Evolutionary conservation across 1,140 invertebrate genomes (phyloP), one percentile per base, ranked within the genome.

Genomic region (Drosophila orosa): DNA sequence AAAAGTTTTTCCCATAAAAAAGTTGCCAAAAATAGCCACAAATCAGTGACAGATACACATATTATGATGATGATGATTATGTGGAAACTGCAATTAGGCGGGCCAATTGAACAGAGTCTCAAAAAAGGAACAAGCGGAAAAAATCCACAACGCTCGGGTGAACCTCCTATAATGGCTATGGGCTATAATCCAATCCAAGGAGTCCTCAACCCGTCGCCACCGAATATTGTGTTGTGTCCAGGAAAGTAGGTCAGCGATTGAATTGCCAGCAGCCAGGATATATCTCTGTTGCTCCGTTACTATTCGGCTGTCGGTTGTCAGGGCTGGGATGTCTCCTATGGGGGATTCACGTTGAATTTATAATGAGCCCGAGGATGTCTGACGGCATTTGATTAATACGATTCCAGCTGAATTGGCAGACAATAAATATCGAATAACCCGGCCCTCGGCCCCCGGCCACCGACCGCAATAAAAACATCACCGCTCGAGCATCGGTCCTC

Each of bases 191-290:
- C 22, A 44, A n/a, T 13, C 55, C 13, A 66, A 35, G 29, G 15
- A 47, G 29, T 50, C 22, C 31, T 33, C 48, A 57, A 69, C 62
- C 47, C 62, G 45, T 45, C 22, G n/a, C 13, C 31, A 15, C 2
- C 25, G 8, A 55, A 39, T 35, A 37, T 40, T 63, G 57, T 56
- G 31, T 33, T 74, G 15, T 63, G 71, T 74, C 50, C 52, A 24
- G 12, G 56, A 87, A 89, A 84, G 72, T 89, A 89, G 80, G 84
- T 89, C 84, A 89, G 42, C 66, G 65, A 84, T 84, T 89, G 77
- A 66, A 68, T 85, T 76, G 59, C 63, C 83, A 85, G 80, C 74
- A 47, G 48, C 29, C 48, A 76, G 78, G 39, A 61, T 69, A 61
- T 69, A 33, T 44, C 27, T 57, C 27, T 31, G 45, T 80, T 67